A percentile compares a stretch with the other conserved stretches of the same genome.
Evolutionary conservation across 2,888 invertebrate species (phyloP).

Genomic region (Pristionchus fissidentatus): DNA sequence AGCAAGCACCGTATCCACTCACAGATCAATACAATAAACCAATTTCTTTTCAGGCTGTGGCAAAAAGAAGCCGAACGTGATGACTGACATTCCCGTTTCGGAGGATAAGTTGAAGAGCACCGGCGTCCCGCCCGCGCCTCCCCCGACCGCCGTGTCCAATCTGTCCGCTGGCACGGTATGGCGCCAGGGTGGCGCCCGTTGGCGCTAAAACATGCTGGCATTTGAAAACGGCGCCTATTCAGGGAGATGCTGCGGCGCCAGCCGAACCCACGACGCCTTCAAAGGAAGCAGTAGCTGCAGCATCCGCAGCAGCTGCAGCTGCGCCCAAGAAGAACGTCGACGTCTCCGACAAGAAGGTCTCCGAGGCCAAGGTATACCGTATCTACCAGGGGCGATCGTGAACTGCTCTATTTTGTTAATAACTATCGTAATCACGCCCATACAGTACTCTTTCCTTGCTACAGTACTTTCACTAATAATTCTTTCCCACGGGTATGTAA

Average conservation of each 20-base stretch:
- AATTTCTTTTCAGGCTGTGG: not conserved
- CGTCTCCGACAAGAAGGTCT: not conserved
- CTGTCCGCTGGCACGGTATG: not conserved
- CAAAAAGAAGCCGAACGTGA: conserved; percentile 22
- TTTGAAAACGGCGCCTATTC: not conserved
- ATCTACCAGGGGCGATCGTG: not conserved
- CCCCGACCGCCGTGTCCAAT: conserved; percentile 2
- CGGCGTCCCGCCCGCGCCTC: conserved; percentile 16
- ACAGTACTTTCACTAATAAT: not conserved
- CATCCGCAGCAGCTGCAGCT: too few species aligned
- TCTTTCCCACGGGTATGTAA: not conserved
- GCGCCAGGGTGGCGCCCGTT: not conserved
- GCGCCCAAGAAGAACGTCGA: too few species aligned
- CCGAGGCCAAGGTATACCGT: conserved; percentile 15
- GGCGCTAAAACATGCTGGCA: not conserved
- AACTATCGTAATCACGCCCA: not conserved
- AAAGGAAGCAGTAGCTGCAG: not conserved
- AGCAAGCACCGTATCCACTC: too few species aligned
- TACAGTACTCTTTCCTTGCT: not conserved
- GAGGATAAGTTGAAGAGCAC: not conserved
- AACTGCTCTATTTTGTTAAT: not conserved
- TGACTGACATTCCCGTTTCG: conserved; percentile 31
- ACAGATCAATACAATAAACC: too few species aligned
- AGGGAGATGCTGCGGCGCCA: not conserved
- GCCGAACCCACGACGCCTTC: not conserved